A percentile compares a stretch with the other conserved stretches of the same genome.
These are phyloP conservation scores for Dunckerocampus dactyliophorus DNA, from an alignment of 2,113 vertebrate species.

Conservation along the genomic window DNA sequence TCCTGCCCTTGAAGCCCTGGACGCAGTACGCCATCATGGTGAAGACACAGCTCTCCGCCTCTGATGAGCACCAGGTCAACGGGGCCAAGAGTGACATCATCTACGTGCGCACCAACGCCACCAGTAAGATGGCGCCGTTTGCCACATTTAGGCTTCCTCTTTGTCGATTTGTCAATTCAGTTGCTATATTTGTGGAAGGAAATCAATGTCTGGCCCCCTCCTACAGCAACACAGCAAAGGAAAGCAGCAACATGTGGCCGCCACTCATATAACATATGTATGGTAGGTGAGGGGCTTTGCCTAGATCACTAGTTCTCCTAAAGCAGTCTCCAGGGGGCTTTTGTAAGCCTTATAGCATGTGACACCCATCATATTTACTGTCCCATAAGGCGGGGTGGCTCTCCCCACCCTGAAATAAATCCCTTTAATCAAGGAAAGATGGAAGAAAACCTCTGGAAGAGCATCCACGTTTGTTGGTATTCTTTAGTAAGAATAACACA, in stretches of 20 bases:
- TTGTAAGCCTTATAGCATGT: too few species aligned
- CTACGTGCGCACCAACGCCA: constrained; percentile 90
- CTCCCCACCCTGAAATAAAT: too few species aligned
- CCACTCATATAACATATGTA: neutral
- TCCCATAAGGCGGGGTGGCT: too few species aligned
- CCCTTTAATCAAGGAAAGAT: too few species aligned
- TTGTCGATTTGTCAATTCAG: neutral
- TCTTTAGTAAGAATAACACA: too few species aligned
- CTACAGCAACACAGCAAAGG: neutral
- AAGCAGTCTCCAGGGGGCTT: too few species aligned
- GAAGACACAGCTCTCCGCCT: constrained; percentile 91
- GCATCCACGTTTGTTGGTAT: too few species aligned
- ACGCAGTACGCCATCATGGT: constrained; percentile 97
- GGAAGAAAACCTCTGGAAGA: too few species aligned
- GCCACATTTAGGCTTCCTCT: neutral
- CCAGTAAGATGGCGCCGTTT: constrained; percentile 73
- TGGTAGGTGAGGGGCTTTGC: too few species aligned
- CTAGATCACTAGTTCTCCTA: neutral
- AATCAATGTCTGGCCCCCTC: neutral
- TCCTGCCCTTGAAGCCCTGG: constrained; percentile 91
- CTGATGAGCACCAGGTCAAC: constrained; percentile 84
- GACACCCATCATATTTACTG: too few species aligned
- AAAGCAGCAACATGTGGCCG: neutral
- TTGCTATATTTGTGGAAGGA: neutral
- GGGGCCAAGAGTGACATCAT: constrained; percentile 96